A percentile compares a stretch with the other conserved stretches of the same genome.
phyloP scores from a whole-genome alignment of 2,113 vertebrate species.

The Anguilla japonica region DNA sequence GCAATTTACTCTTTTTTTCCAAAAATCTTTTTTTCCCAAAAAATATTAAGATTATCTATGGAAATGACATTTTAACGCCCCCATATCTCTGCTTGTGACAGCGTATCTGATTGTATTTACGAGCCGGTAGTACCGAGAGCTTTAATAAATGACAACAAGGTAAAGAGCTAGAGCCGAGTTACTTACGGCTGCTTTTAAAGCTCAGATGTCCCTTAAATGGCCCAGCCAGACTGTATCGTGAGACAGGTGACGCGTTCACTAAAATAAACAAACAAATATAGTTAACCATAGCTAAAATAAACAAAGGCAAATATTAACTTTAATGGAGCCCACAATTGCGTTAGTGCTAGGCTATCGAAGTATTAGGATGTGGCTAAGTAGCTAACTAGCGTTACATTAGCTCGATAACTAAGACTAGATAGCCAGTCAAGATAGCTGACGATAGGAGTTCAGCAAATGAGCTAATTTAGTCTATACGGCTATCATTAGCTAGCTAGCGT shows the following conservation, averaged over 20 bases:
- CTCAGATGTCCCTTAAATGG: conserved; percentile 38
- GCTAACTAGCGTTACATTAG: neutral
- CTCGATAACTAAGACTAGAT: neutral
- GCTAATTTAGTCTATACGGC: too few species aligned
- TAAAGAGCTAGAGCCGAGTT: neutral
- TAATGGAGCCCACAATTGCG: too few species aligned
- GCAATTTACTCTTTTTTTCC: neutral
- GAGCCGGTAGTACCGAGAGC: neutral
- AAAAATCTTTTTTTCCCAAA: neutral
- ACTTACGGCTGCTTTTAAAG: conserved; percentile 60
- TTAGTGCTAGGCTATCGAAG: neutral
- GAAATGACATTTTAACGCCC: too few species aligned
- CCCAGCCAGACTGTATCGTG: conserved; percentile 36
- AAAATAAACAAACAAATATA: conserved; percentile 19
- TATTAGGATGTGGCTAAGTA: neutral
- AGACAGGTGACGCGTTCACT: conserved; percentile 58
- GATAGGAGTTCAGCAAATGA: neutral
- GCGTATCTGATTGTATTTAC: neutral
- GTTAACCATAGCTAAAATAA: neutral
- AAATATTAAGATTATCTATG: neutral
- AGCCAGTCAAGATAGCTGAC: too few species aligned
- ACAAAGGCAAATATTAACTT: neutral
- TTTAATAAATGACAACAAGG: neutral
- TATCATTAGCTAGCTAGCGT: conserved; percentile 9
- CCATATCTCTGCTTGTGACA: neutral